phyloP scores from a whole-genome alignment of 53 echinoderm and acorn worm species.

The Hippasteria phrygiana region DNA sequence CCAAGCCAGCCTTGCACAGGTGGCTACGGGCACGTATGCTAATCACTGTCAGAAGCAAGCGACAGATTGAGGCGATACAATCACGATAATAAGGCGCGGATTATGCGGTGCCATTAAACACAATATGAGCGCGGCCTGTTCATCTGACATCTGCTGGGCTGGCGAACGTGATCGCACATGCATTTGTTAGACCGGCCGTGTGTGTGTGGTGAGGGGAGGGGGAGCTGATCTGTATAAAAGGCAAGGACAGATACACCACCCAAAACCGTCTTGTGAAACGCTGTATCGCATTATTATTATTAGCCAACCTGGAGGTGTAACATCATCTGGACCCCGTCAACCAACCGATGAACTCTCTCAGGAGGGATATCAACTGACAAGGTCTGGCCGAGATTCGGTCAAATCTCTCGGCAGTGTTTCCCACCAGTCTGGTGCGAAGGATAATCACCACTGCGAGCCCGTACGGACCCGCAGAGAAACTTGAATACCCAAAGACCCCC shows the following conservation, averaged over 20 bases:
- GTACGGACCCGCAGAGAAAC: not conserved
- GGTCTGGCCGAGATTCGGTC: not conserved
- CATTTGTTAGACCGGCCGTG: not conserved
- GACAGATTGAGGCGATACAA: slow-evolving; percentile 76
- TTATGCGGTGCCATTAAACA: slow-evolving; percentile 69
- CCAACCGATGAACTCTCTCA: not conserved
- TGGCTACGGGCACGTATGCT: slow-evolving; percentile 72
- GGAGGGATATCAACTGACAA: too few relatives aligned
- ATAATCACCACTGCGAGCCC: not conserved
- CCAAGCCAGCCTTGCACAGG: slow-evolving; percentile 58
- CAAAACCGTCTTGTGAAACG: slow-evolving; percentile 61
- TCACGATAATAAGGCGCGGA: slow-evolving; percentile 70
- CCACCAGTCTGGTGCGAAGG: not conserved
- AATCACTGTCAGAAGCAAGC: slow-evolving; percentile 75
- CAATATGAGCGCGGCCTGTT: slow-evolving; percentile 54
- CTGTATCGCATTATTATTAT: slow-evolving; percentile 47
- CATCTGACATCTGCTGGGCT: slow-evolving; percentile 67
- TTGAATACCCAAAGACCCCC: not conserved
- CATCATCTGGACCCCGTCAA: not conserved
- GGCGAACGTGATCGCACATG: slow-evolving; percentile 59
- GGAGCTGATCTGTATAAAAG: slow-evolving; percentile 1
- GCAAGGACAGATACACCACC: slow-evolving; percentile 16
- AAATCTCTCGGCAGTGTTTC: not conserved
- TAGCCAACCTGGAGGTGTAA: slow-evolving; percentile 37
- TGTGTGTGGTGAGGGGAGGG: not conserved